These are phyloP conservation scores for Polyodon spathula DNA, from an alignment of 2,113 vertebrate species.

Conservation along the genomic window DNA sequence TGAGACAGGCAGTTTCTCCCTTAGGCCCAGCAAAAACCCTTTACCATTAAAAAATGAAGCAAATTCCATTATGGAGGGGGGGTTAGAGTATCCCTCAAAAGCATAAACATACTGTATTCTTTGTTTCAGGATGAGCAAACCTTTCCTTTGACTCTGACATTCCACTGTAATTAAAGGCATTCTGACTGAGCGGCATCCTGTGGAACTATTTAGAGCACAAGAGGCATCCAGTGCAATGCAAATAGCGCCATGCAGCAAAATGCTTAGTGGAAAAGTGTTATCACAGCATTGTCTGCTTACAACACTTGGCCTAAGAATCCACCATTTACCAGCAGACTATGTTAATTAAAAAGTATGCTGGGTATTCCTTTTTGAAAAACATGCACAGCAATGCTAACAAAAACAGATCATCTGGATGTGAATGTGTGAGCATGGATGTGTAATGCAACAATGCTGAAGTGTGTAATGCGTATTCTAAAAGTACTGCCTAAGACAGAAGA, in stretches of 20 bases:
- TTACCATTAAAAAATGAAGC: conserved; percentile 29
- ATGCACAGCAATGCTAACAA: too few species aligned
- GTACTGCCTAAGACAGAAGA: too few species aligned
- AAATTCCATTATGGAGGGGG: conserved; percentile 23
- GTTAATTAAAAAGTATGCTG: too few species aligned
- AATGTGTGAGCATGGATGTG: too few species aligned
- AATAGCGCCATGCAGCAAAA: not conserved
- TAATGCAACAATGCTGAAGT: too few species aligned
- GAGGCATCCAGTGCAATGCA: not conserved
- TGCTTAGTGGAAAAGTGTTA: not conserved
- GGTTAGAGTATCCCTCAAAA: not conserved
- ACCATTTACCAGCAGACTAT: too few species aligned
- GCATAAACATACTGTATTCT: not conserved
- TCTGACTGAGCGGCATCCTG: not conserved
- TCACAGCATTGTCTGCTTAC: not conserved
- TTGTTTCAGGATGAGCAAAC: not conserved
- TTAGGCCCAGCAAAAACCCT: conserved; percentile 21
- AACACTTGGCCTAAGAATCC: not conserved
- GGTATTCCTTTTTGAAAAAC: too few species aligned
- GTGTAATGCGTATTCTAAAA: too few species aligned
- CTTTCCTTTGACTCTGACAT: not conserved
- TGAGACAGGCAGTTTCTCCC: conserved; percentile 12
- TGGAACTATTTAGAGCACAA: not conserved
- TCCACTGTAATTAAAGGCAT: not conserved
- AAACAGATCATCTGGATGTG: too few species aligned